Evolutionary conservation across 2,888 invertebrate genomes (phyloP), one percentile per base, ranked within the genome.

Genomic region (Pogonocherus hispidulus): DNA sequence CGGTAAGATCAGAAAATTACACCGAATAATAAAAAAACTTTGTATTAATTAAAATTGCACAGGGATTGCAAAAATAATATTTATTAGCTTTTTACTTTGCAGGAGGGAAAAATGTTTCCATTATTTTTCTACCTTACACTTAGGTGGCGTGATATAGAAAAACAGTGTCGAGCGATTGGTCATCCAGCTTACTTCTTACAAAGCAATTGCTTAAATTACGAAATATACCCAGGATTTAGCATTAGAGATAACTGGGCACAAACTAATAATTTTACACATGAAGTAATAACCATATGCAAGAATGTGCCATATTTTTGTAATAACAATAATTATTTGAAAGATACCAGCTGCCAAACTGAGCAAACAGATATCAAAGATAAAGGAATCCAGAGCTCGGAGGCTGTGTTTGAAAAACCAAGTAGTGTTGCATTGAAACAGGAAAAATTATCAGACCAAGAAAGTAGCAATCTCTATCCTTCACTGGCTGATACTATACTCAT

Each of bases 291-390:
- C 0, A 46, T 67, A 14, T 63, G 44, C 8, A 57, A 46, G 44
- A 65, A 63, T 37, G 59, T 71, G 27, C 68, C 71, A 0, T 55
- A 52, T 60, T 66, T 63, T 27, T 66, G 23, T 54, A 62, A 37
- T 14, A 59, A 44, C 16, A 35, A 51, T 18, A 73, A 59, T 37
- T 71, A 63, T 56, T 23, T 68, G 19, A 72, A 66, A 64, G 73
- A 74, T 52, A 63, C 23, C 0, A 66, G 63, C 23, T 72, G 71
- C 54, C 76, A 77, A 18, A 77, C 76, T n/a, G 72, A 74, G 51
- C 16, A 27, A 14, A 41, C 3, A 14, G 11, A 35, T 18, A 23
- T 44, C 2, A 27, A 19, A 9, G 44, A 63, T 18, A 63, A 20
- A 54, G 22, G 6, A 9, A 11, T 54, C 1, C 63, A 63, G 19